Evolutionary conservation across 2,888 invertebrate genomes (phyloP), one percentile per base, ranked within the genome.

Genomic region (Melanostoma mellinum): DNA sequence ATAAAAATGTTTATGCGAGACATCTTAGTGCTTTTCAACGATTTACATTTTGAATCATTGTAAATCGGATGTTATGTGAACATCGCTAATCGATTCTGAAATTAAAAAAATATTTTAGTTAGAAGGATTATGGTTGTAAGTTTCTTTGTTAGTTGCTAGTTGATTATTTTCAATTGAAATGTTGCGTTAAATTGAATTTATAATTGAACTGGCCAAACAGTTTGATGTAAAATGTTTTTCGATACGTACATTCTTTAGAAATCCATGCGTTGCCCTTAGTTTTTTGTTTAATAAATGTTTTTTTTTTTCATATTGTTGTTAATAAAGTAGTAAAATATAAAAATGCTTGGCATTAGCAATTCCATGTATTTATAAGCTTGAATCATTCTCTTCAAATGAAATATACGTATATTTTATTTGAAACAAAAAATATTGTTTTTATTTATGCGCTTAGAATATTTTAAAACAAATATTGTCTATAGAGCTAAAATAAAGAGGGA

Each of bases 1-100:
- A 50, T 50, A 38, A n/a, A 50, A n/a, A 60, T 32, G 71, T 78
- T 82, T 68, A 73, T 82, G 82, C 68, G 73, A 82, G 68, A 78
- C 68, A 56, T 72, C 67, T 68, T 35, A 36, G 56, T 35, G 65
- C 73, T 44, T 48, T 9, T 46, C 6, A 30, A 40, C 42, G 44
- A 8, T 42, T 63, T 42, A 60, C 40, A 36, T 5, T 68, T n/a
- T 44, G 6, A 42, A 56, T 77, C 38, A 82, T 58, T 82, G 73
- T 36, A 50, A 56, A 8, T 53, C 73, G 46, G 82, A 68, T 44
- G 56, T 68, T 30, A 77, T 56, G 56, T 67, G 53, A 35, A 73
- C 78, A 78, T 82, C 82, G 68, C 60, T 82, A 50, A 82, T 52
- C 60, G 82, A 82, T 78, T 82, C 82, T 82, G 82, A 46, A 82